Conservation (phyloP, 2,113 vertebrate genomes). For the Onychostoma macrolepis region DNA sequence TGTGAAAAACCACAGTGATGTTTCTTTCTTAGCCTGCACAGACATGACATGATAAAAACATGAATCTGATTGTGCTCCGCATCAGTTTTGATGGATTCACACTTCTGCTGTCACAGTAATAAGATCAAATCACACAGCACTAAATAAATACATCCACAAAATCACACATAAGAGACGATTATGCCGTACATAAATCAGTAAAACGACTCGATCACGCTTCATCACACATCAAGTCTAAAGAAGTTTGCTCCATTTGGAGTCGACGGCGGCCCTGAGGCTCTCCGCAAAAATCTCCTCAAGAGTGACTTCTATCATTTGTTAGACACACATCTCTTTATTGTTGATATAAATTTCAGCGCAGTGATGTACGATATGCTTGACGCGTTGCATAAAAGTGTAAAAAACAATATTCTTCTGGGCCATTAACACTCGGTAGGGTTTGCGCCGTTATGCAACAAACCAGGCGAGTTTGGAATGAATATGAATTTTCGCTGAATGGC, state of each 20-base stretch:
- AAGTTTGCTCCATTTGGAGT: slow-evolving; percentile 48
- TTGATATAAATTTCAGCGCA: slow-evolving; percentile 42
- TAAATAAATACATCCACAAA: slow-evolving; percentile 15
- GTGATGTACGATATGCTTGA: slow-evolving; percentile 33
- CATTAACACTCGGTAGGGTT: slow-evolving; percentile 22
- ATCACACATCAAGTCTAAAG: slow-evolving; percentile 48
- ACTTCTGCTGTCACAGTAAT: background rate
- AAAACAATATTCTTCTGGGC: slow-evolving; percentile 22
- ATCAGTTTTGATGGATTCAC: slow-evolving; percentile 24
- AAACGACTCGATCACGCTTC: slow-evolving; percentile 35
- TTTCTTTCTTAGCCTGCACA: background rate
- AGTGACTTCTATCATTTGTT: slow-evolving; percentile 42
- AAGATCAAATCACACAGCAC: slow-evolving; percentile 16
- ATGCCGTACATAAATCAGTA: background rate
- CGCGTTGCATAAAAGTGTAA: slow-evolving; percentile 10
- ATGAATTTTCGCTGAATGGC: background rate
- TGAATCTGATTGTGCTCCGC: background rate
- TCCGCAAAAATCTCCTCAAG: slow-evolving; percentile 44
- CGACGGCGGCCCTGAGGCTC: slow-evolving; percentile 36
- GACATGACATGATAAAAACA: background rate
- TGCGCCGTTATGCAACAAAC: background rate
- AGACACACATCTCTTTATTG: slow-evolving; percentile 31
- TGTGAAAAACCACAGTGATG: background rate
- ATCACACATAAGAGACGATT: slow-evolving; percentile 26
- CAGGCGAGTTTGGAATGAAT: background rate